Conservation (phyloP, 1,140 invertebrate species). For the Aphidius gifuensis region DNA sequence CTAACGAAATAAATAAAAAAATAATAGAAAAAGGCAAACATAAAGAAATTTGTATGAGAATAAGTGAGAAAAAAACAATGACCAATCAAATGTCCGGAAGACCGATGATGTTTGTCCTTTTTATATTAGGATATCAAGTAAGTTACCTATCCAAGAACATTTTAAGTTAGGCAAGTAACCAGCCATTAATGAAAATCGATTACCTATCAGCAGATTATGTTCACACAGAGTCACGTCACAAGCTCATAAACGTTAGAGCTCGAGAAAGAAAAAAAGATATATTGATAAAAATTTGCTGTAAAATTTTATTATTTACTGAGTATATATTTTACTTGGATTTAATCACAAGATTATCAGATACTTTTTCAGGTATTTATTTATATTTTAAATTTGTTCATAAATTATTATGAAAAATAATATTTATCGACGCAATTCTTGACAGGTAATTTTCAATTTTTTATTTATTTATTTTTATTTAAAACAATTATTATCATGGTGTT, state of each 20-base stretch:
- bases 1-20: no score
- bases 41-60: no score
- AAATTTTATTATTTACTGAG: background rate
- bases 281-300: no score
- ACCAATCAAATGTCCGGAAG: no score
- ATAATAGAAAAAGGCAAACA: no score
- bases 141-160: background rate
- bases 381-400: background rate
- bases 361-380: background rate
- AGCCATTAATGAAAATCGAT: constrained; percentile 45
- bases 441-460: no score
- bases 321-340: background rate
- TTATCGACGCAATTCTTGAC: no score
- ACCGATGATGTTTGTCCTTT: no score
- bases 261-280: no score
- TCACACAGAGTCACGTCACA: constrained; percentile 5
- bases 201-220: constrained; percentile 28
- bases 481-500: background rate
- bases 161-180: constrained; percentile 8
- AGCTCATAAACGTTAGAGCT: background rate
- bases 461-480: no score
- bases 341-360: background rate
- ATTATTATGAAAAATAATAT: background rate
- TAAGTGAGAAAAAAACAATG: no score
- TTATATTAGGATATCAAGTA: no score